Evolutionary conservation across 1,140 invertebrate species (phyloP), one percentile per base, ranked within the genome.

Genomic region (Stenopsyche tienmushanensis): DNA sequence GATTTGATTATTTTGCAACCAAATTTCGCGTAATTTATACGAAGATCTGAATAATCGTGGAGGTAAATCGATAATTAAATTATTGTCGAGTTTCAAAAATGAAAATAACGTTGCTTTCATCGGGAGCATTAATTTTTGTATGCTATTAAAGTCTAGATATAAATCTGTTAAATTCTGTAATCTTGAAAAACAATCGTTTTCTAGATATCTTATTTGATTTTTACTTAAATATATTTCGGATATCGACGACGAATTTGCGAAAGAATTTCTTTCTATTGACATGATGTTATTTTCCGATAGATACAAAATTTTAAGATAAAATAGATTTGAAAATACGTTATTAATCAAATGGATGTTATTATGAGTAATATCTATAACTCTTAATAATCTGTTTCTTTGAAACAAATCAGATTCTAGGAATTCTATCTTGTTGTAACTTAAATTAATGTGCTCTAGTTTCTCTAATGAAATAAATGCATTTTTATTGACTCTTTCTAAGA

Each of bases 231-330:
- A 26, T 15, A 53, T 1, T 53, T 53, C 50, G 24, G 21, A 25
- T n/a, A 53, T 13, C 5, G 18, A 2, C 17, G 50, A n/a, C 10
- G 21, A 23, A 24, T 53, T 53, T 9, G 17, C 18, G 29, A 53
- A 53, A n/a, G 50, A 20, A 25, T 53, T 25, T 10, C 18, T 53
- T n/a, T 25, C 9, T 24, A 53, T 53, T 25, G 9, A 20, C 50
- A 53, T 53, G 9, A 53, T 23, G 29, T 53, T 53, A 53, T 53
- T 53, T 25, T 53, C 25, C 1, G 50, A 53, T 17, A 53, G n/a
- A n/a, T 20, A 25, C 5, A 53, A 29, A 3, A n/a, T 25, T 24
- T 10, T 23, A 10, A 53, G n/a, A 24, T 26, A 25, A n/a, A 25
- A 25, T 25, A 53, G 3, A 53, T 25, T 25, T 20, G 23, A 25